Base-by-base conservation (phyloP, 2,888 invertebrate genomes). In the Noctua pronuba region DNA sequence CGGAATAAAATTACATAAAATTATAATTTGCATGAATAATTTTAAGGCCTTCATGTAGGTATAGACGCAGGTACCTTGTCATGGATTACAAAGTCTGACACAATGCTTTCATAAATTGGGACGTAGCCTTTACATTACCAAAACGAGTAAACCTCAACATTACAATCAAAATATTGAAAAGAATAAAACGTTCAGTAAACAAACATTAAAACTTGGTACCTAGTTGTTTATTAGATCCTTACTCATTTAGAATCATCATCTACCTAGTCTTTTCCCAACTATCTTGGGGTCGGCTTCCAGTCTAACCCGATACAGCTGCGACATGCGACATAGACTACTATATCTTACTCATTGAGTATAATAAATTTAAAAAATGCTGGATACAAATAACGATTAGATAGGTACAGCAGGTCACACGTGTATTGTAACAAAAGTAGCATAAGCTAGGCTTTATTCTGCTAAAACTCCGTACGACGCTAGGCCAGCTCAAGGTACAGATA, bases 21-120 rank as follows among this genome's bases (percentile, higher is more conserved):
- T 74, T 78, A 58, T 65, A 58, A 65, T 79, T 74, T 49, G 4
- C 82, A 49, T 81, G 64, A 81, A 81, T 74, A 74, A 74, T 81
- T 55, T 31, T n/a, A 66, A 60, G 6, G 31, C 21, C n/a, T 24
- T 62, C 21, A n/a, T 52, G n/a, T 62, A 58, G 35, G n/a, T 67
- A 70, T 62, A 80, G n/a, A 80, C 31, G 18, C 28, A 31, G 31
- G 64, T 60, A 41, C 38, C 46, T 66, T 58, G 72, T 73, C 49
- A 49, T n/a, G 52, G 52, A 73, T 69, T 79, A 67, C 49, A n/a
- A n/a, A 82, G 21, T 28, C 60, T 58, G 55, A 70, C 66, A 73
- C 46, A 64, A 75, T 75, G 64, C 69, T 76, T 75, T 72, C 21
- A 55, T 65, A 69, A 55, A 69, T 75, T 66, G 13, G 46, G n/a